phyloP scores from a whole-genome alignment of 2,797 vertebrate genomes.

The Sebastes iracundus region DNA sequence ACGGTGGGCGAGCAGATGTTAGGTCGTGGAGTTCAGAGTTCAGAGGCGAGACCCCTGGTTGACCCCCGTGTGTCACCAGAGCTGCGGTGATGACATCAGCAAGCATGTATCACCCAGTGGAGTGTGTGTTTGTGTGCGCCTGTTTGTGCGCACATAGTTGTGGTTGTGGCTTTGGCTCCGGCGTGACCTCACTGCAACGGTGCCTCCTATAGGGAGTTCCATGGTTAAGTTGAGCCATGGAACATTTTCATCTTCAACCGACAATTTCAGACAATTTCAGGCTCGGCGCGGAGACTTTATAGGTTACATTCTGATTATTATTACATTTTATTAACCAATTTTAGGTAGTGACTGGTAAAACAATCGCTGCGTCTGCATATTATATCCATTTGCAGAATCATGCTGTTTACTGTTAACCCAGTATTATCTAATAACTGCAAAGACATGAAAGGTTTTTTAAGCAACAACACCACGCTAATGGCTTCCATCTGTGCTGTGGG shows the following conservation, averaged over 20 bases:
- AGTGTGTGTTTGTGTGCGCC: slow-evolving; percentile 64
- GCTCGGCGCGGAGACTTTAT: slow-evolving; percentile 67
- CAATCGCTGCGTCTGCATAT: slow-evolving; percentile 73
- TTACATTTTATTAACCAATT: slow-evolving; percentile 73
- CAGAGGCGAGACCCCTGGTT: slow-evolving; percentile 65
- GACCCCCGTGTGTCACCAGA: slow-evolving; percentile 66
- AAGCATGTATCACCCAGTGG: slow-evolving; percentile 68
- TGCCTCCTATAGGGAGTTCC: slow-evolving; percentile 72
- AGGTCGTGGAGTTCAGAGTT: slow-evolving; percentile 65
- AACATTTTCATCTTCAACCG: slow-evolving; percentile 73
- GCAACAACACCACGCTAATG: slow-evolving; percentile 80
- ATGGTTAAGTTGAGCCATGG: slow-evolving; percentile 72
- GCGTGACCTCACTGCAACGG: slow-evolving; percentile 69
- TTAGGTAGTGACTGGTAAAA: slow-evolving; percentile 65
- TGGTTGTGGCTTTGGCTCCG: slow-evolving; percentile 78
- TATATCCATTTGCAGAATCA: slow-evolving; percentile 74
- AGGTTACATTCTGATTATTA: slow-evolving; percentile 67
- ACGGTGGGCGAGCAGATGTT: slow-evolving; percentile 42
- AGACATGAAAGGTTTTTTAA: slow-evolving; percentile 81
- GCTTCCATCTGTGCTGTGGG: slow-evolving; percentile 82
- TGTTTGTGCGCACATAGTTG: slow-evolving; percentile 72
- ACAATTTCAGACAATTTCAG: slow-evolving; percentile 79
- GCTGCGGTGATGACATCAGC: slow-evolving; percentile 77
- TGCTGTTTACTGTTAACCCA: slow-evolving; percentile 79
- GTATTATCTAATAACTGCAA: slow-evolving; percentile 82